phyloP scores from a whole-genome alignment of 35 echinoderm and acorn worm genomes.

The Amphiura filiformis region DNA sequence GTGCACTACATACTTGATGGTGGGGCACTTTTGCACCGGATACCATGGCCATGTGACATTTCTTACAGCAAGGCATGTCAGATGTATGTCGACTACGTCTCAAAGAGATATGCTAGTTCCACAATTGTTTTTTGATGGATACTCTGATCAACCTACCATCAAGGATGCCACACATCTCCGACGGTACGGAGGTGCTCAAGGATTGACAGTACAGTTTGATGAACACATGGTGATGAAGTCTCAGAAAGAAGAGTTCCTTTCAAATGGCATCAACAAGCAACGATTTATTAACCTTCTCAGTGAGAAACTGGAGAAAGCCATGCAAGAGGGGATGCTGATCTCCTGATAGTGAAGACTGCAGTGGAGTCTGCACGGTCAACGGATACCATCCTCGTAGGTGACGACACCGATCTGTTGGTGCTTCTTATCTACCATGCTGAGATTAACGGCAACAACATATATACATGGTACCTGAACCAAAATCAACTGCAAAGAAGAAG shows the following conservation, averaged over 20 bases:
- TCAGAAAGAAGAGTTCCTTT: slow-evolving; percentile 56
- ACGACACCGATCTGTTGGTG: slow-evolving; percentile 24
- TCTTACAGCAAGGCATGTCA: slow-evolving; percentile 39
- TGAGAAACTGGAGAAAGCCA: not conserved
- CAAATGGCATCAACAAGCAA: slow-evolving; percentile 45
- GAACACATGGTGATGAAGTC: slow-evolving; percentile 25
- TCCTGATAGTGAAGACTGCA: slow-evolving; percentile 35
- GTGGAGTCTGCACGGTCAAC: not conserved
- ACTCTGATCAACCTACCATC: slow-evolving; percentile 33
- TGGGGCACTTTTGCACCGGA: slow-evolving; percentile 60
- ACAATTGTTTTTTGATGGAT: slow-evolving; percentile 58
- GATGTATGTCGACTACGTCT: not conserved
- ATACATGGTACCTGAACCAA: slow-evolving; percentile 9
- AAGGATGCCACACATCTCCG: slow-evolving; percentile 39
- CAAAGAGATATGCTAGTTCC: slow-evolving; percentile 29
- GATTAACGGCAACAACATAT: not conserved
- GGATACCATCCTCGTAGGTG: slow-evolving; percentile 15
- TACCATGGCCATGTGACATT: slow-evolving; percentile 49
- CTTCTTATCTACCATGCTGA: slow-evolving; percentile 19
- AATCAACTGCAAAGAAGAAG: not conserved
- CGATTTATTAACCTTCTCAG: slow-evolving; percentile 40
- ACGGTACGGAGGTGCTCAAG: not conserved
- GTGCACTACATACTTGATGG: slow-evolving; percentile 79
- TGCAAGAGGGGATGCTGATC: slow-evolving; percentile 19
- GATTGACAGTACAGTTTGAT: slow-evolving; percentile 31